A percentile compares a stretch with the other conserved stretches of the same genome.
phyloP scores from a whole-genome alignment of 2,888 invertebrate species.

The Chironomus tentans region DNA sequence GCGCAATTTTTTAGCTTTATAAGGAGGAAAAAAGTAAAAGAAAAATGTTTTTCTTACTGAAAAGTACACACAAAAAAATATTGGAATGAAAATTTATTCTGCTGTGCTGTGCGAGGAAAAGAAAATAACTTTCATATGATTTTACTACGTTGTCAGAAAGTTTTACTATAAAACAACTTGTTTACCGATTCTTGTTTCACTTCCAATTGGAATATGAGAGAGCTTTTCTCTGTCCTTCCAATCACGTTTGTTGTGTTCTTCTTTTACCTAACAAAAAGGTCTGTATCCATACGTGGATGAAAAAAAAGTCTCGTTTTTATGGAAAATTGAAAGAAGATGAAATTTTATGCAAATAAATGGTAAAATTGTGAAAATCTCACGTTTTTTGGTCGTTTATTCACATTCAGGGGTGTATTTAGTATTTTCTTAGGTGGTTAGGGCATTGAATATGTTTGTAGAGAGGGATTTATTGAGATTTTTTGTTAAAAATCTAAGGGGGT shows the following conservation, averaged over 20 bases:
- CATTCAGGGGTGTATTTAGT: too few relatives aligned
- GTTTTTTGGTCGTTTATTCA: too few relatives aligned
- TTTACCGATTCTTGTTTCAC: slow-evolving; percentile 4
- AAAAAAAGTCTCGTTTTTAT: not conserved
- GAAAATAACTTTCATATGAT: not conserved
- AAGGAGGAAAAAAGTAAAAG: not conserved
- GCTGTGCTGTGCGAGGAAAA: not conserved
- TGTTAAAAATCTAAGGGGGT: too few relatives aligned
- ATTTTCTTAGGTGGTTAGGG: too few relatives aligned
- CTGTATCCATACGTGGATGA: not conserved
- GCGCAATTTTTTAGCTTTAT: not conserved
- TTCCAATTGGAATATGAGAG: not conserved
- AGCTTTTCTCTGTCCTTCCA: not conserved
- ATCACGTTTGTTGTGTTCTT: not conserved
- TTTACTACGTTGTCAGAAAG: not conserved
- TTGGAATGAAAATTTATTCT: too few relatives aligned
- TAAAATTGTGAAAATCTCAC: not conserved
- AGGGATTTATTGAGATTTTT: too few relatives aligned
- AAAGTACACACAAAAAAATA: too few relatives aligned
- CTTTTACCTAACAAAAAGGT: not conserved
- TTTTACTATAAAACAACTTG: slow-evolving; percentile 4
- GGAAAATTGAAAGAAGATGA: not conserved
- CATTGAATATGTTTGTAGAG: too few relatives aligned
- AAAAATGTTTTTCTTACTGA: not conserved
- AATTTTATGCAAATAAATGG: not conserved